Base-by-base conservation (phyloP, 2,888 invertebrate genomes). In the Mythimna lalbum region DNA sequence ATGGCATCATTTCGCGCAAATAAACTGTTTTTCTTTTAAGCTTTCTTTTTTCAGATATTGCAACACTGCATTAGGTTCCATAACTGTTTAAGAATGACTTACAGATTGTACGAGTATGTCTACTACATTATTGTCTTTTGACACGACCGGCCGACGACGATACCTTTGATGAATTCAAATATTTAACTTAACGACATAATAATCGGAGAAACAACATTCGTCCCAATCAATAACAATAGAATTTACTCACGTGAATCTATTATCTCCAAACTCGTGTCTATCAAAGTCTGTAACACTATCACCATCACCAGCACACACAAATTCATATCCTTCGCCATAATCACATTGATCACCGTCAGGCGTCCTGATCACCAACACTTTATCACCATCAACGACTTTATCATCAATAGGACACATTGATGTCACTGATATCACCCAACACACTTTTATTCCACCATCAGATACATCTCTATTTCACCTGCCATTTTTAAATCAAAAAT, bases 191-290 rank as follows among this genome's bases (percentile, higher is more conserved):
- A 39, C 12, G 0, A 36, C 0, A 36, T 36, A 36, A 39, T 14
- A 4, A 14, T 14, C 12, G 39, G 4, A 39, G 39, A 4, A 14
- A 39, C 12, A 14, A 4, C 14, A 14, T 49, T 49, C n/a, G 0
- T 49, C 9, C 19, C 2, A 3, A 3, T n/a, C 0, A 59, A 31
- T 31, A 68, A 21, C 0, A 33, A 0, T 17, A 33, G 6, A n/a
- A 52, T 12, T 1, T 76, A 94, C 95, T 95, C 78, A 95, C 95
- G 92, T 78, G 94, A 89, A 84, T 95, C 95, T 77, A 94, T 89
- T 49, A 94, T 93, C 87, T 95, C 95, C 85, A 92, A 86, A 63
- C 95, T 95, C 36, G 85, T 89, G 52, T 88, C 77, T 83, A 95
- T 90, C 83, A 93, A 75, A 67, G 87, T 88, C 81, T 87, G 88